Evolutionary conservation across 2,888 invertebrate genomes (phyloP), one percentile per base, ranked within the genome.

Genomic region (Drosophila mimetica): DNA sequence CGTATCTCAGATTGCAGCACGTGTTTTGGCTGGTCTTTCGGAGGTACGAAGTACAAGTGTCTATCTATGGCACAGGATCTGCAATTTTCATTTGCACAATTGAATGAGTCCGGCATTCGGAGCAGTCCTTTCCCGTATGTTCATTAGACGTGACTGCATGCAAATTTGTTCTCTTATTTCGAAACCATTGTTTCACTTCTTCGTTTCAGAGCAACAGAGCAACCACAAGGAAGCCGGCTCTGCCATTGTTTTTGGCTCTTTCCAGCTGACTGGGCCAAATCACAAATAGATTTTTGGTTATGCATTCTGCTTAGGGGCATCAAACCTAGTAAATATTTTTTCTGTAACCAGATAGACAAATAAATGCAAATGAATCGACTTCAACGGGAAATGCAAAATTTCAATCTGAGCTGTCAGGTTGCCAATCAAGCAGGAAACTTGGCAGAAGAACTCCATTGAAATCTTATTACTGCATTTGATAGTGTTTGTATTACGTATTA

Each of bases 61-160:
- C 20, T 14, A 25, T 22, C n/a, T 51, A 53, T 75, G 67, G 76
- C 75, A 64, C 54, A 77, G 70, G 58, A 80, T 80, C 81, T 66
- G 58, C 70, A 79, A 72, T 75, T 81, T 80, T 63, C 59, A 84
- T 84, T 81, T 81, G 67, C 70, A 74, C 78, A 81, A 76, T 75
- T 61, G 75, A 81, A 72, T 76, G 81, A 74, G 60, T 76, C 54
- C 52, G 32, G 51, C 52, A 53, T 44, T 50, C 47, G 20, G 51
- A 39, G 20, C 22, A 16, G 30, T 37, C 67, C 71, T 72, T 36
- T 44, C 28, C 37, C 20, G 39, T 82, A 71, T 79, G 71, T 66
- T 69, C 80, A 82, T 83, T 82, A 77, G 66, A 79, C 50, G 41
- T 77, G 67, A 57, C 69, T 72, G 54, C 63, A 82, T 76, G 77